Base-by-base conservation (phyloP, 64 coral and sea anemone genomes). In the Montipora efflorescens region DNA sequence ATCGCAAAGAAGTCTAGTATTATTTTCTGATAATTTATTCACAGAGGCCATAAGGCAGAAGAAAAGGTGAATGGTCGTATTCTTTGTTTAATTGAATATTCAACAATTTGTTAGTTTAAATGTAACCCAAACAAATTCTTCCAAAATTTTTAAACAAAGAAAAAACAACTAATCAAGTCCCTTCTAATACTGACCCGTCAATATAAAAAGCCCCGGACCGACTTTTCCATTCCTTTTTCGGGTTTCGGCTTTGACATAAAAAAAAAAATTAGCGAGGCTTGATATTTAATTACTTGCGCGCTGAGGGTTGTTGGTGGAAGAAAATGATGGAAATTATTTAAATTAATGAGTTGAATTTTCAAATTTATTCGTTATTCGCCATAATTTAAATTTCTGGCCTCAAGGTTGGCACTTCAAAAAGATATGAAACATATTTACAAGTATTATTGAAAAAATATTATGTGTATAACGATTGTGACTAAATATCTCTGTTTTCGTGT, bases 81-180 rank as follows among this genome's bases (percentile, higher is more conserved):
- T 86, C 36, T 78, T 86, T 18, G 2, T 13, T 22, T 86, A 86
- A 86, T 86, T 86, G 64, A 86, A 86, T 86, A 86, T 86, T 86
- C 82, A 71, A 71, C 68, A 72, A 86, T 72, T 86, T 86, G 49
- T 62, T 86, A 50, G 82, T n/a, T 70, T 4, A 71, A 86, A 71
- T 10, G 67, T 51, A 50, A 10, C 61, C 16, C 28, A 86, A 49
- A 86, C 61, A 48, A 21, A 48, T 49, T 86, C 61, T 44, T 8
- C 9, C 16, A 13, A 47, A 84, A 67, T 36, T 36, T 36, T 36
- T 36, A 36, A 36, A 36, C 36, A 36, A 36, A 36, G 36, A 36
- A 36, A 36, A 36, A 36, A 36, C 36, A 36, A 36, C 36, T 36
- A 6, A 57, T 8, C 6, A 57, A 57, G 6, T 57, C 53, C 7